Base-by-base conservation (phyloP, 2,113 vertebrate genomes). In the Pionites leucogaster region DNA sequence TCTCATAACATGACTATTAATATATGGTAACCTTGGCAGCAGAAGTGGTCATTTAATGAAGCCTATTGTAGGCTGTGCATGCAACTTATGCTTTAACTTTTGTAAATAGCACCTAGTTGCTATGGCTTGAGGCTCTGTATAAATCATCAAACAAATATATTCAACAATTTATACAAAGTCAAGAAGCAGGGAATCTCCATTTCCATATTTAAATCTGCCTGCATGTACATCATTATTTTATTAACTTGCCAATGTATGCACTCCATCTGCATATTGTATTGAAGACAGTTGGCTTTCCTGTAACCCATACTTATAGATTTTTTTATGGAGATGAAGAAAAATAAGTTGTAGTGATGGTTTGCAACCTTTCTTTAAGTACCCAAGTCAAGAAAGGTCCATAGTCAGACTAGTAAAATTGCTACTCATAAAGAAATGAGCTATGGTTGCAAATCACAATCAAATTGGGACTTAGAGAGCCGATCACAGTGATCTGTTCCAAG, bases 341-440 rank as follows among this genome's bases (percentile, higher is more conserved):
- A 94, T 91, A 95, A 94, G 90, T 95, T 92, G 60, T 41, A 88
- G 11, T 64, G 49, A 93, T 50, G 49, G 78, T 11, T 76, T 97
- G 52, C 67, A 97, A 95, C 65, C 20, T 88, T 97, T 96, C 72
- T 95, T 95, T 85, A 95, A 96, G 93, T 82, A 97, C 92, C 67
- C 79, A 88, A 94, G 75, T 86, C 86, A 95, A 95, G 71, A 96
- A n/a, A 83, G n/a, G 35, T 77, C 55, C 55, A 44, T 20, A 17
- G 93, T 42, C 79, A 95, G 24, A 64, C 41, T 52, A 71, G 92
- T 44, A 92, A 86, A 83, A 71, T 60, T 35, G 64, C 20, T 71
- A 1, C 20, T 74, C 68, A 25, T 10, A 79, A 72, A 59, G 64
- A 72, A 69, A 86, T 35, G 8, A 82, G 13, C 42, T n/a, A 57